Evolutionary conservation across 2,888 invertebrate species (phyloP).

Genomic region (Noctua janthina): DNA sequence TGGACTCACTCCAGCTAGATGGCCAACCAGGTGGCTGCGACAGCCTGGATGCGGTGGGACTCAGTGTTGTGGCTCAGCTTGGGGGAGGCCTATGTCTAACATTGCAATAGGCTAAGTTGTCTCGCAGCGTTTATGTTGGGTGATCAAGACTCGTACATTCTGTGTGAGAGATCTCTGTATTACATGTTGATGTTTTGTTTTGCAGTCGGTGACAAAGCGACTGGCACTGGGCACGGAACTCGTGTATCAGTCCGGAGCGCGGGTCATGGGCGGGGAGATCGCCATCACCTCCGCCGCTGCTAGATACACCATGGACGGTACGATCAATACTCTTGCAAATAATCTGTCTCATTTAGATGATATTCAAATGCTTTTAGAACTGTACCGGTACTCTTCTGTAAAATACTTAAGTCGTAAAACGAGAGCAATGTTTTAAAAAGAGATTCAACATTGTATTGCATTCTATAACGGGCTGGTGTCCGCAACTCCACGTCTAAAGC

Average conservation of each 20-base stretch:
- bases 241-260: conserved; percentile 97
- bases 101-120: no score
- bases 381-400: background rate
- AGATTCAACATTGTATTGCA: background rate
- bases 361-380: background rate
- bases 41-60: background rate
- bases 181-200: background rate
- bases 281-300: conserved; percentile 96
- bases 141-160: no score
- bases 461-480: no score
- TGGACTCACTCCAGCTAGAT: background rate
- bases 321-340: conserved; percentile 42
- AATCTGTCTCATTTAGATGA: background rate
- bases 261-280: conserved; percentile 97
- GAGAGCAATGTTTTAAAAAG: background rate
- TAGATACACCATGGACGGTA: conserved; percentile 93
- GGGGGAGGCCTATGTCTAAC: background rate
- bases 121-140: no score
- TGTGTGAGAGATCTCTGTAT: background rate
- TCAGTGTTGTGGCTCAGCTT: background rate
- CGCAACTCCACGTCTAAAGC: no score
- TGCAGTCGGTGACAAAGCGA: conserved; percentile 93
- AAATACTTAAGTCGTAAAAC: background rate
- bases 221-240: conserved; percentile 98
- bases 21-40: background rate